phyloP scores from a whole-genome alignment of 1,140 invertebrate genomes.

The Nymphalis io region DNA sequence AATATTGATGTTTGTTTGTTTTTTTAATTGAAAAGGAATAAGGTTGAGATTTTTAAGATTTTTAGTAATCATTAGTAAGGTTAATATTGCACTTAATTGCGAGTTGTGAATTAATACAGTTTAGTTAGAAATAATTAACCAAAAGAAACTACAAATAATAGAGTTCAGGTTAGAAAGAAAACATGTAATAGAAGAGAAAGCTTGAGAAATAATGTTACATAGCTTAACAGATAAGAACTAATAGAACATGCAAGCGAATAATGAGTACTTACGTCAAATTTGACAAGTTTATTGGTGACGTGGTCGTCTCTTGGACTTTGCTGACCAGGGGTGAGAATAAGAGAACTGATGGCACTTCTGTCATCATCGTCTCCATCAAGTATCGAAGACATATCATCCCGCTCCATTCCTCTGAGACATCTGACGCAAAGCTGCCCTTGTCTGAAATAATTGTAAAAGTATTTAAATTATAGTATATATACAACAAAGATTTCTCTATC shows the following conservation, averaged over 20 bases:
- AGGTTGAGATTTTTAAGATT: not conserved
- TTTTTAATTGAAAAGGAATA: not conserved
- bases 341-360: conserved; percentile 84
- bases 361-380: conserved; percentile 88
- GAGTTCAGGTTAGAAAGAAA: conserved; percentile 24
- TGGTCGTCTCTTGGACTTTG: conserved; percentile 70
- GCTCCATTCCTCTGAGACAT: conserved; percentile 86
- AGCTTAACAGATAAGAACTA: conserved; percentile 25
- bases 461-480: not conserved
- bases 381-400: conserved; percentile 86
- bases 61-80: conserved; percentile 52
- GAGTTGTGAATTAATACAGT: conserved; percentile 61
- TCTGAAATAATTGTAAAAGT: conserved; percentile 72
- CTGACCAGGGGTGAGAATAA: conserved; percentile 71
- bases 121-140: conserved; percentile 33
- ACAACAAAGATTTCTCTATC: not conserved
- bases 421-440: conserved; percentile 89
- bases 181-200: conserved; percentile 20
- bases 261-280: conserved; percentile 69
- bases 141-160: conserved; percentile 40
- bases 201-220: conserved; percentile 24
- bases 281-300: conserved; percentile 72
- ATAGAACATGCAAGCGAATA: conserved; percentile 29
- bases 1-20: not conserved
- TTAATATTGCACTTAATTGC: conserved; percentile 48